Conservation (phyloP, 1,140 invertebrate genomes). For the Lasioglossum baleicum region DNA sequence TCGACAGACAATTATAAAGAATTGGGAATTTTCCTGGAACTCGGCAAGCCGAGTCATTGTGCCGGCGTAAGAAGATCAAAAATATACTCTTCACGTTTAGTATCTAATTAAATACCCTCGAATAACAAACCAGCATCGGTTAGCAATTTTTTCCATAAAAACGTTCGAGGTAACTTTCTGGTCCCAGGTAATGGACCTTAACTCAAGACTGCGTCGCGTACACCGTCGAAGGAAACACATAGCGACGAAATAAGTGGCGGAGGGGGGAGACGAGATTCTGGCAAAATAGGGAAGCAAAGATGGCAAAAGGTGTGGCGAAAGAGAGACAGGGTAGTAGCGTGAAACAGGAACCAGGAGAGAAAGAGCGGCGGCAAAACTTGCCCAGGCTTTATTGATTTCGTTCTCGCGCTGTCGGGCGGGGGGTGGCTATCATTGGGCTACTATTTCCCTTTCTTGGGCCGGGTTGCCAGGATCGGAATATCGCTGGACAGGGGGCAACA, state of each 20-base stretch:
- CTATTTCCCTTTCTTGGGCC: conserved; percentile 46
- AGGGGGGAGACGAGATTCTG: too few relatives aligned
- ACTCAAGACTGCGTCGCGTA: neutral
- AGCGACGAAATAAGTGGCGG: neutral
- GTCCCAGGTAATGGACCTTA: too few relatives aligned
- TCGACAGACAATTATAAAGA: too few relatives aligned
- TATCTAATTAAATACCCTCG: too few relatives aligned
- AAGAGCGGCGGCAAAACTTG: conserved; percentile 16
- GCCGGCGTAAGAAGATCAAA: too few relatives aligned
- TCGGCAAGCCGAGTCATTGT: too few relatives aligned
- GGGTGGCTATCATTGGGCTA: conserved; percentile 50
- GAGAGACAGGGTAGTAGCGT: conserved; percentile 14
- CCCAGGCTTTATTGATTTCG: conserved; percentile 60
- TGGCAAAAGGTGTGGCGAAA: neutral
- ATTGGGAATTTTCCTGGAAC: too few relatives aligned
- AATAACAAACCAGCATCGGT: too few relatives aligned
- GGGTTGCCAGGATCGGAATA: neutral
- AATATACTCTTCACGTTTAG: too few relatives aligned
- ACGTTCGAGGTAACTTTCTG: too few relatives aligned
- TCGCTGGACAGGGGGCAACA: neutral
- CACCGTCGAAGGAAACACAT: neutral
- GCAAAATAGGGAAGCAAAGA: neutral
- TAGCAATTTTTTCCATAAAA: too few relatives aligned
- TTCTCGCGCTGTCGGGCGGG: conserved; percentile 12
- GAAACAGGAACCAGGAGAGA: conserved; percentile 3